Percentiles rank a stretch among this genome's conserved stretches.
Conservation (phyloP, 2,113 vertebrate species). For the Sylvilagus bachmani region DNA sequence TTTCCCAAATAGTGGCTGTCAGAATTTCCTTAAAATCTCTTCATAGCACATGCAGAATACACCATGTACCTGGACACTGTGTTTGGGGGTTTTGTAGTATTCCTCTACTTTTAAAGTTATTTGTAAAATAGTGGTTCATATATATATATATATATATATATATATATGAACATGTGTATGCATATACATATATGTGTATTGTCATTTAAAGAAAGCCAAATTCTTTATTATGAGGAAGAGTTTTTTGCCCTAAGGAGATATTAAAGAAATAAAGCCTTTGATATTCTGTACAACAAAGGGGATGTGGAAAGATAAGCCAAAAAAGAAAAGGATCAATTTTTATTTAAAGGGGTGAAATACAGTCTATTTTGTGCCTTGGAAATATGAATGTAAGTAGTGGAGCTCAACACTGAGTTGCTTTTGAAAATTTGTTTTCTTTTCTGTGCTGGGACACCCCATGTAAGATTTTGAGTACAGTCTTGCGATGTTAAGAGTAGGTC, state of each 20-base stretch:
- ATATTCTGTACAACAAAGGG: background rate
- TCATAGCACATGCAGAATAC: background rate
- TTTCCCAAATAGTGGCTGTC: background rate
- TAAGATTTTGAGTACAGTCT: background rate
- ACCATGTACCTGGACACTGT: background rate
- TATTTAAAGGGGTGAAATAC: background rate
- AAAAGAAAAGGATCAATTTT: background rate
- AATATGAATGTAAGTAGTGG: background rate
- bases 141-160: background rate
- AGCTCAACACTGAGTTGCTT: background rate
- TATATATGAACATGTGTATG: background rate
- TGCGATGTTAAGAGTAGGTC: background rate
- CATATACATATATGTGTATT: background rate
- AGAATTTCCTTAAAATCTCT: background rate
- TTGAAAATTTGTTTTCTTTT: background rate
- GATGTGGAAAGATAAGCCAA: background rate
- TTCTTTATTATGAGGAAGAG: background rate
- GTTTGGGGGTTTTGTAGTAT: background rate
- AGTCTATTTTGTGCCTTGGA: background rate
- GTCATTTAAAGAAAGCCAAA: background rate
- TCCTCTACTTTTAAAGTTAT: constrained; percentile 28
- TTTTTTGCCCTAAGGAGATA: background rate
- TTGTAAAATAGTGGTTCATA: background rate
- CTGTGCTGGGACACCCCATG: background rate
- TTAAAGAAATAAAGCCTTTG: constrained; percentile 4